Conservation (phyloP, 2,113 vertebrate species). For the Amphilophus citrinellus region DNA sequence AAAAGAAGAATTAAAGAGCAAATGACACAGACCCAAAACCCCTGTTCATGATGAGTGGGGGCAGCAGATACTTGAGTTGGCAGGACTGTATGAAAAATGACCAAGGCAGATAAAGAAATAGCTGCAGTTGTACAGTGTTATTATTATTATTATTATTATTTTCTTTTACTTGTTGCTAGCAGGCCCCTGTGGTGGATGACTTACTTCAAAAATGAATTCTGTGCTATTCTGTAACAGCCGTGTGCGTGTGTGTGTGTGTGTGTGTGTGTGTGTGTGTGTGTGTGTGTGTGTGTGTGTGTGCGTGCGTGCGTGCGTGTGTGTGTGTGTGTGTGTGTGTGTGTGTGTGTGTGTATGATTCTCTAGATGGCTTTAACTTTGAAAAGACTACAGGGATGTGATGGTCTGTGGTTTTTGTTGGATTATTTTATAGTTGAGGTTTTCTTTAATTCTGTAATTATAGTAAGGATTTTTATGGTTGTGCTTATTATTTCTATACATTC, state of each 20-base stretch:
- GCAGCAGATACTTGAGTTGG: constrained; percentile 13
- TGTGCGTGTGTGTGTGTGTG: too few species aligned
- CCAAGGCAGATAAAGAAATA: background rate
- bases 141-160: background rate
- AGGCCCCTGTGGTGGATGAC: background rate
- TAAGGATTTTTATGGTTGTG: background rate
- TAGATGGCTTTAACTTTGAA: background rate
- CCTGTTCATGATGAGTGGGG: constrained; percentile 14
- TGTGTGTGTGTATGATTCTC: background rate
- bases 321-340: too few species aligned
- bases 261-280: too few species aligned
- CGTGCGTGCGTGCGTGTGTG: too few species aligned
- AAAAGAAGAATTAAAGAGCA: constrained; percentile 29
- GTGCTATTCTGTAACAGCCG: background rate
- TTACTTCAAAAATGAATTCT: background rate
- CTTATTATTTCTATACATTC: background rate
- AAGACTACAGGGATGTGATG: background rate
- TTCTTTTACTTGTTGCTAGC: background rate
- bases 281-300: too few species aligned
- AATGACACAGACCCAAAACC: constrained; percentile 29
- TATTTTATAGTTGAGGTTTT: background rate
- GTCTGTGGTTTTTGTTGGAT: background rate
- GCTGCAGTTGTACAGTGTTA: background rate
- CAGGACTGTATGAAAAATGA: background rate
- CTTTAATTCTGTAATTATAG: background rate